Base-by-base conservation (phyloP, 2,888 invertebrate genomes). In the Caenorhabditis wallacei region DNA sequence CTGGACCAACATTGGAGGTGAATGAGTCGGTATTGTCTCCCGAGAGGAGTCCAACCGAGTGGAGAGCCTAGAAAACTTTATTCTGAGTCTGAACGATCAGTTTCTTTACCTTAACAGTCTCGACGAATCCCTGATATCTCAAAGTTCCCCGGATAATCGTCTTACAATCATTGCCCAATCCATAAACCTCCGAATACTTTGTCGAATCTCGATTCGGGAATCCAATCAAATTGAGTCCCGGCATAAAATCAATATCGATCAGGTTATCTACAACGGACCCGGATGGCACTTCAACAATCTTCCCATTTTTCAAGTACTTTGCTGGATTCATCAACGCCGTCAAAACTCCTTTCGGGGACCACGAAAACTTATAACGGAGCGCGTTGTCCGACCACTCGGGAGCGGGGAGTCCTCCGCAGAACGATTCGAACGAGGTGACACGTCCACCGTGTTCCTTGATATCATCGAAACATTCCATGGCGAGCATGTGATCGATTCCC, bases 201-300 rank as follows among this genome's bases (percentile, higher is more conserved):
- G 96, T 96, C 72, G 98, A 98, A 92, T 99, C 98, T 79, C 99
- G 94, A 93, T 98, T 99, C 0, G 98, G 97, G 92, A 96, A 98
- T 0, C 98, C 98, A 93, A 98, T 98, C 70, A 98, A 94, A 16
- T 96, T 96, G 92, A 98, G 97, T 24, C 87, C 99, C 0, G 98
- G 98, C 71, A 99, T 93, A 93, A 98, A 99, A 92, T 96, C 95
- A 69, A 98, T 93, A 0, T 94, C 94, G 56, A 95, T 94, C 0
- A 95, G 95, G 8, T 95, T 94, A 0, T 96, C 95, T 95, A 99
- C 95, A 46, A 99, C 93, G 82, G 95, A 95, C 1, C 97, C 98
- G 3, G 95, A 95, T 0, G 95, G 94, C 16, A 98, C 95, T 92
- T 98, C 96, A 0, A 69, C 68, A 22, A 95, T 95, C 94, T 96